phyloP scores from a whole-genome alignment of 2,113 vertebrate genomes.

The Varanus komodoensis region DNA sequence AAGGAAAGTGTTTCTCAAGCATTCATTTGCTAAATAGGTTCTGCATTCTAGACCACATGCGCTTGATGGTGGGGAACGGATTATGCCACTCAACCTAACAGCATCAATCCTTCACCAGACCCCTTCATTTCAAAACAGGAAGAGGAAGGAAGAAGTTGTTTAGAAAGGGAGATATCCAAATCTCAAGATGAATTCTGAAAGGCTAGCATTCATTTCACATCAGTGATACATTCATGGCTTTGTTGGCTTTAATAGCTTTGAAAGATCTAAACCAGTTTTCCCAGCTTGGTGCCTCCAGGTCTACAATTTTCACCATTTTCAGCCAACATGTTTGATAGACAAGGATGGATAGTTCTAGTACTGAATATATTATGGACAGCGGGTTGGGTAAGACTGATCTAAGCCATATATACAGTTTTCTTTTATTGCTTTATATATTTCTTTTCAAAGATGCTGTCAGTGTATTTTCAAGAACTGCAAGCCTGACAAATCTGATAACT shows the following conservation, averaged over 20 bases:
- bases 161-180: neutral
- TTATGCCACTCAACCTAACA: neutral
- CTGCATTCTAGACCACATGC: neutral
- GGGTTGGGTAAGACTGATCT: neutral
- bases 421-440: neutral
- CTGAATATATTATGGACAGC: no score
- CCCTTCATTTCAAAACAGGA: neutral
- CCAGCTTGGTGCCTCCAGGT: no score
- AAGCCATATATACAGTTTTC: neutral
- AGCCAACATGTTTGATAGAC: no score
- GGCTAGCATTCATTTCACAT: neutral
- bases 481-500: no score
- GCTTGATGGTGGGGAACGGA: neutral
- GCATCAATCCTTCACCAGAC: neutral
- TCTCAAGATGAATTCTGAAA: neutral
- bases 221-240: no score
- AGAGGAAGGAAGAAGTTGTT: neutral
- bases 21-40: neutral
- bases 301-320: no score
- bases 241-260: neutral
- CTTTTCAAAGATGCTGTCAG: neutral
- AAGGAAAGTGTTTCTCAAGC: neutral
- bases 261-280: neutral
- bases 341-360: no score
- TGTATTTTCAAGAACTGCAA: neutral